A percentile compares a stretch with the other conserved stretches of the same genome.
Evolutionary conservation across 2,888 invertebrate genomes (phyloP).

Genomic region (Chymomyza amoena): DNA sequence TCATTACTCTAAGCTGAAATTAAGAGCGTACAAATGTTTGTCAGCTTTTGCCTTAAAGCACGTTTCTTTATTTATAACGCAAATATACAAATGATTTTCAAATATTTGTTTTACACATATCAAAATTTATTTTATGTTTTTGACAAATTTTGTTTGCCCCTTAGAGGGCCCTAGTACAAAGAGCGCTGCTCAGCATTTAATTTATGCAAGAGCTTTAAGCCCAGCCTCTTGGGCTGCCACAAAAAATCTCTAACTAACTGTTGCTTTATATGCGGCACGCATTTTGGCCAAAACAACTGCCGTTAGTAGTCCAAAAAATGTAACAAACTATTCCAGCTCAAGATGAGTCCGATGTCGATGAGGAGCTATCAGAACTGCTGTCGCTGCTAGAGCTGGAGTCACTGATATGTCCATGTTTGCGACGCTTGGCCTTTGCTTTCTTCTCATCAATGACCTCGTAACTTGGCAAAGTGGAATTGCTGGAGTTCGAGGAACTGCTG

Average conservation of each 20-base stretch:
- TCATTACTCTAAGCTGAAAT: background rate
- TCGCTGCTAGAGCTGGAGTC: slow-evolving; percentile 63
- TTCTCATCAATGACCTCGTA: slow-evolving; percentile 77
- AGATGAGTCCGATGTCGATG: slow-evolving; percentile 59
- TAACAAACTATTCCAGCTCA: slow-evolving; percentile 28
- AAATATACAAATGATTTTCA: slow-evolving; percentile 15
- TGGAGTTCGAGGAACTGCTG: slow-evolving; percentile 70
- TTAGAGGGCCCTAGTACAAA: background rate
- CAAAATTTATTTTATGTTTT: slow-evolving; percentile 10
- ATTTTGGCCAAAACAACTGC: slow-evolving; percentile 20
- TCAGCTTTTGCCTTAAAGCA: slow-evolving; percentile 20
- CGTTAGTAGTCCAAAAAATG: slow-evolving; percentile 37
- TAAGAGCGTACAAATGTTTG: background rate
- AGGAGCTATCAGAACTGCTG: slow-evolving; percentile 64
- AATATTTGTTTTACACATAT: slow-evolving; percentile 5
- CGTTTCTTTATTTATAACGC: slow-evolving; percentile 50
- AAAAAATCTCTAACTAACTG: slow-evolving; percentile 34
- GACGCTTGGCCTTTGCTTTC: slow-evolving; percentile 61
- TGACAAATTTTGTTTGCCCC: slow-evolving; percentile 18
- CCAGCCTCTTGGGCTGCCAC: slow-evolving; percentile 27
- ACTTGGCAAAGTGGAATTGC: slow-evolving; percentile 76
- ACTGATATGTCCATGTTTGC: slow-evolving; percentile 58
- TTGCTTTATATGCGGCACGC: slow-evolving; percentile 16
- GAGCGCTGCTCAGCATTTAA: background rate
- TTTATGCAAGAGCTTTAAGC: background rate